A percentile compares a stretch with the other conserved stretches of the same genome.
These are phyloP conservation scores for Eidolon helvum DNA, from an alignment of 2,113 vertebrate genomes.

Conservation along the genomic window DNA sequence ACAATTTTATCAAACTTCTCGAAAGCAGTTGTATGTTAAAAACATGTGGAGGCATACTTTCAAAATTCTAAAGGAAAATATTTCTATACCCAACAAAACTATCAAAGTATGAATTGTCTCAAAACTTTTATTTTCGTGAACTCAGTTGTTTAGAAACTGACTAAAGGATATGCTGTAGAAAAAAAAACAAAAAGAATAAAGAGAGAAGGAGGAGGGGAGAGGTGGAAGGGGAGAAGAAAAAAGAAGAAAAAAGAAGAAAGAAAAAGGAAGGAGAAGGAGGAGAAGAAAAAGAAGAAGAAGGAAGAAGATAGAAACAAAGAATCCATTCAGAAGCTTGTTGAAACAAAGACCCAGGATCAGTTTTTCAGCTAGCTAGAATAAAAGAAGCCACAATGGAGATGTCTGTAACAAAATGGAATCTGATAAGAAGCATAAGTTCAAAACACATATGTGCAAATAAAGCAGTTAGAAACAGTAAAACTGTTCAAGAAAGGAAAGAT, in stretches of 20 bases:
- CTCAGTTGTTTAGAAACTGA: neutral
- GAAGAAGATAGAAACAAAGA: neutral
- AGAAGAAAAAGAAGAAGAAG: neutral
- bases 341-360: neutral
- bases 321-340: neutral
- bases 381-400: neutral
- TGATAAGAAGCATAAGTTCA: neutral
- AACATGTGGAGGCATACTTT: neutral
- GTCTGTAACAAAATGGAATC: neutral
- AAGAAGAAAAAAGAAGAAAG: neutral
- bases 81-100: neutral
- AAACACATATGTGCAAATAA: neutral
- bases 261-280: neutral
- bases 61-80: neutral
- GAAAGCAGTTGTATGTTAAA: neutral
- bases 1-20: neutral
- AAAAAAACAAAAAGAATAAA: neutral
- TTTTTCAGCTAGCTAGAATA: neutral
- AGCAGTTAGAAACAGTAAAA: neutral
- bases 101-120: neutral
- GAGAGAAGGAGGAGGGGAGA: too few relatives aligned
- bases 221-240: neutral
- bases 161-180: neutral
- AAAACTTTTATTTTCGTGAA: neutral
- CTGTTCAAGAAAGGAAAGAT: neutral